Evolutionary conservation across 2,888 invertebrate genomes (phyloP), one percentile per base, ranked within the genome.

Genomic region (Cerastis rubricosa): DNA sequence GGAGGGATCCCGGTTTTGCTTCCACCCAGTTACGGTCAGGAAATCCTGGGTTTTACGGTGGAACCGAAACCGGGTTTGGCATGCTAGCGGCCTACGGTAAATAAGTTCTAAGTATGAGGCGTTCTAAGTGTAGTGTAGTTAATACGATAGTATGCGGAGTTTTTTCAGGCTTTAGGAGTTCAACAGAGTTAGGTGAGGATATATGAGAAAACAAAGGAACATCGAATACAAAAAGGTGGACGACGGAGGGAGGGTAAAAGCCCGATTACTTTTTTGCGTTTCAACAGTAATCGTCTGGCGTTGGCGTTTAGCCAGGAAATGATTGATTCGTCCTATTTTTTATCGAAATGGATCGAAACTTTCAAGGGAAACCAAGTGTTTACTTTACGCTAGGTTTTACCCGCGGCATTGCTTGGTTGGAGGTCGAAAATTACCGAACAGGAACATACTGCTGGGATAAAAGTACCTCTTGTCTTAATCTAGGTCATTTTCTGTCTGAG

Each of bases 241-340:
- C 11, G 9, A 1, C 35, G n/a, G 17, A 64, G 19, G 11, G 40
- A 40, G n/a, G 17, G 14, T 45, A 69, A 25, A 69, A 22, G 19
- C 11, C 35, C 47, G 47, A 71, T 75, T 65, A 71, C 40, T 63
- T 72, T 81, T 80, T 70, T 79, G 25, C 71, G 12, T 73, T 43
- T 43, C 14, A n/a, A 49, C 25, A 59, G 22, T 61, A 74, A 68
- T 57, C n/a, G 66, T 66, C 57, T 69, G 71, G 51, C 45, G 29
- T 64, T 86, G 86, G 86, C 80, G 51, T 76, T 74, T 51, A 69
- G 71, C 84, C 86, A 84, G 86, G 49, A 66, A 71, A 71, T 61
- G 45, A 86, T 84, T 86, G 61, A 76, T 84, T 61, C 29, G n/a
- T 57, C 40, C 68, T 35, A 83, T 54, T 69, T 64, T 75, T 73